phyloP scores from a whole-genome alignment of 2,113 vertebrate species.

The Oryctolagus cuniculus region DNA sequence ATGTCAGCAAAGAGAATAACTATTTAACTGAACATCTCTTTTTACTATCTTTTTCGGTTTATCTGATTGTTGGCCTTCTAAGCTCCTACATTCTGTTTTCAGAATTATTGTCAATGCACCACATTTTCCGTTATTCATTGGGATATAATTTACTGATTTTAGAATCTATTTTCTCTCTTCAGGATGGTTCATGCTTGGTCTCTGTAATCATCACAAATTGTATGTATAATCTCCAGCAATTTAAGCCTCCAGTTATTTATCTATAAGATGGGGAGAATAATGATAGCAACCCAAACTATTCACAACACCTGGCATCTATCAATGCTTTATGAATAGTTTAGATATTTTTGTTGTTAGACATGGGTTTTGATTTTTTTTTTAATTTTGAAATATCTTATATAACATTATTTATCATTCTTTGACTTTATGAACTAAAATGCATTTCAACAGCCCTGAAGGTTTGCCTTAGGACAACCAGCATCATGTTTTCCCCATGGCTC shows the following conservation, averaged over 20 bases:
- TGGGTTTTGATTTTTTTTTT: neutral
- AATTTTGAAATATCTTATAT: neutral
- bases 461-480: neutral
- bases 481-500: accelerated
- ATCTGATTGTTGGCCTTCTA: neutral
- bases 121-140: neutral
- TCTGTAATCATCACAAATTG: neutral
- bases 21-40: neutral
- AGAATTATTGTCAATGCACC: neutral
- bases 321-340: neutral
- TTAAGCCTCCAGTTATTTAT: neutral
- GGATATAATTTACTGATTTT: neutral
- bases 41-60: neutral
- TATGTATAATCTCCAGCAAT: neutral
- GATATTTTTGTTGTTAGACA: neutral
- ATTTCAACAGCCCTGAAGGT: neutral
- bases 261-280: neutral
- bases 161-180: neutral
- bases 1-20: neutral
- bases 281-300: neutral
- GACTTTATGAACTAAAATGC: neutral
- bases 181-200: neutral
- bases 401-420: neutral
- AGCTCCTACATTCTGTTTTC: neutral
- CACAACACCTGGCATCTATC: neutral